Evolutionary conservation across 2,888 invertebrate species (phyloP).

Genomic region (Glaucopsyche alexis): DNA sequence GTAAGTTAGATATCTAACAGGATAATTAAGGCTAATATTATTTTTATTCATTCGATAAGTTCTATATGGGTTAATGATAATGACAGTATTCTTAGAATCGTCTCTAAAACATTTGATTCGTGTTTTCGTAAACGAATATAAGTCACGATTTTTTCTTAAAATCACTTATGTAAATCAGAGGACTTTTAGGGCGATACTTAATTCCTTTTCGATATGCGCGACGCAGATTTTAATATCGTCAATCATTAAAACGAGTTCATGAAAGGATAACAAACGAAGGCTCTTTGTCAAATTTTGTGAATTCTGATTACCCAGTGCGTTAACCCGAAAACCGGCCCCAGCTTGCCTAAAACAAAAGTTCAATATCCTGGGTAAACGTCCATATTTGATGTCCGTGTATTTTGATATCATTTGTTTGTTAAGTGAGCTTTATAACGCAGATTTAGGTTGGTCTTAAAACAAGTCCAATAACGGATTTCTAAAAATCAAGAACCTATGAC

Average conservation of each 20-base stretch:
- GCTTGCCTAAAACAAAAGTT: slow-evolving; percentile 61
- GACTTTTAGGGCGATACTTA: slow-evolving; percentile 36
- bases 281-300: slow-evolving; percentile 59
- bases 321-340: slow-evolving; percentile 75
- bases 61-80: slow-evolving; percentile 22
- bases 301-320: slow-evolving; percentile 68
- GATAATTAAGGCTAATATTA: slow-evolving; percentile 21
- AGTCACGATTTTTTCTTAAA: not conserved
- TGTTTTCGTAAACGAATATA: slow-evolving; percentile 1
- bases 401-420: slow-evolving; percentile 39
- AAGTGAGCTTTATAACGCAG: slow-evolving; percentile 29
- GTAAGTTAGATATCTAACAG: not conserved
- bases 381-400: slow-evolving; percentile 54
- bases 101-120: not conserved
- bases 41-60: slow-evolving; percentile 17
- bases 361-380: slow-evolving; percentile 69
- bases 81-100: slow-evolving; percentile 17
- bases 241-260: slow-evolving; percentile 62
- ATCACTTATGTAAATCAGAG: slow-evolving; percentile 37
- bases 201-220: slow-evolving; percentile 40
- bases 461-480: not conserved
- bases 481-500: not conserved
- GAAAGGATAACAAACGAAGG: slow-evolving; percentile 64
- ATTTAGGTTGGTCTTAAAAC: slow-evolving; percentile 2
- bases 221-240: slow-evolving; percentile 52